Evolutionary conservation across 2,888 invertebrate species (phyloP).

Genomic region (Tipula helvola): DNA sequence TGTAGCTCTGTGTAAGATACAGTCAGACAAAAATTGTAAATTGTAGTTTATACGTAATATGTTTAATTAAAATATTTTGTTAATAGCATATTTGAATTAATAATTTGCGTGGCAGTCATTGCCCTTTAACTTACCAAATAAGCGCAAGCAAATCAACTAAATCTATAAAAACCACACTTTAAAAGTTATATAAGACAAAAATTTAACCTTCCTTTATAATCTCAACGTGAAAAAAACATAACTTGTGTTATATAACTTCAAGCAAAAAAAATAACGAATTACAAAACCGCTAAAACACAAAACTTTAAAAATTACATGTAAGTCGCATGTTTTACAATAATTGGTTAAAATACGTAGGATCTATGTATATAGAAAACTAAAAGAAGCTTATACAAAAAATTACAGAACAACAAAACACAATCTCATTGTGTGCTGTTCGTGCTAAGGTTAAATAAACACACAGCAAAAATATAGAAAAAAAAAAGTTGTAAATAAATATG

Average conservation of each 20-base stretch:
- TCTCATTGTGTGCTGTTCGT: background rate
- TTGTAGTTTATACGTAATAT: background rate
- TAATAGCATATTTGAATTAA: background rate
- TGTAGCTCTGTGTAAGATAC: background rate
- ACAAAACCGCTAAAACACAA: background rate
- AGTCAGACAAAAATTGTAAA: background rate
- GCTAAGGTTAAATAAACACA: background rate
- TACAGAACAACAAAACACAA: background rate
- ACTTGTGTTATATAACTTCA: background rate
- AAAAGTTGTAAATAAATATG: background rate
- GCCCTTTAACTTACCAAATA: background rate
- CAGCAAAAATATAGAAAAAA: background rate
- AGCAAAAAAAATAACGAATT: background rate
- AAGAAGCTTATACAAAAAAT: background rate
- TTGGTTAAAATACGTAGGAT: background rate
- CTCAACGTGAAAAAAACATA: background rate
- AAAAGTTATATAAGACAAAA: background rate
- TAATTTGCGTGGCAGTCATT: background rate
- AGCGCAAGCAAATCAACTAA: background rate
- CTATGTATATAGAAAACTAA: background rate
- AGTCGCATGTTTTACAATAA: background rate
- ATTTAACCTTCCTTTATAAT: background rate
- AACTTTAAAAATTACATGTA: background rate
- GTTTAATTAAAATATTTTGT: background rate
- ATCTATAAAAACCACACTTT: background rate